Conservation (phyloP, 2,797 vertebrate genomes). For the Chrosomus eos region DNA sequence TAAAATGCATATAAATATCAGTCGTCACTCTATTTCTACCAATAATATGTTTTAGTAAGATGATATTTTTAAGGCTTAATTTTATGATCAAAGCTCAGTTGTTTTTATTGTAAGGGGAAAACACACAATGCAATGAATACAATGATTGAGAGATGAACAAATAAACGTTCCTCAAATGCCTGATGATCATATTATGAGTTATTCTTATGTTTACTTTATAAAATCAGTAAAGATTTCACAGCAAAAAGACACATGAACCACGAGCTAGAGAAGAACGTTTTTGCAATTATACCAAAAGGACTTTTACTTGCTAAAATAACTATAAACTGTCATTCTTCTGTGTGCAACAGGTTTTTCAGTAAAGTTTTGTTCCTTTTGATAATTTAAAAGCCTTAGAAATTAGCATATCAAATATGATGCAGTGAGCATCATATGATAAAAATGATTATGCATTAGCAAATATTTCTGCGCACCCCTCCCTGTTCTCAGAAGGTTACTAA, state of each 20-base stretch:
- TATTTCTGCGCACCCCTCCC: neutral
- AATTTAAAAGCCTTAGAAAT: neutral
- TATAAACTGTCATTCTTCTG: neutral
- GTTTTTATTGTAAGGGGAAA: neutral
- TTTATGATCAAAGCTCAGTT: neutral
- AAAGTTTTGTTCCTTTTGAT: neutral
- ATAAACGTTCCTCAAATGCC: neutral
- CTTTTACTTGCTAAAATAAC: neutral
- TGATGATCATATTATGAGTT: neutral
- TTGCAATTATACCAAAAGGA: too few species aligned
- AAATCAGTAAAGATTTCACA: too few species aligned
- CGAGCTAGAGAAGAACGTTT: too few species aligned
- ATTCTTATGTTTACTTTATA: too few species aligned
- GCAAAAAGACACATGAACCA: too few species aligned
- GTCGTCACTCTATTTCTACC: neutral
- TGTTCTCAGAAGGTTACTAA: conserved; percentile 3
- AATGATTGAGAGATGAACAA: neutral
- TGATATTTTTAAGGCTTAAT: neutral
- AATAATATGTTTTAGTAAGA: neutral
- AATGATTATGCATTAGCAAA: neutral
- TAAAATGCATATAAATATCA: neutral
- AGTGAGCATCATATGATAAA: neutral
- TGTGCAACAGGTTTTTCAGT: neutral
- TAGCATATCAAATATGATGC: neutral
- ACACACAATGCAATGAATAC: neutral